Evolutionary conservation across 2,888 invertebrate genomes (phyloP), one percentile per base, ranked within the genome.

Genomic region (Diarsia dahlii): DNA sequence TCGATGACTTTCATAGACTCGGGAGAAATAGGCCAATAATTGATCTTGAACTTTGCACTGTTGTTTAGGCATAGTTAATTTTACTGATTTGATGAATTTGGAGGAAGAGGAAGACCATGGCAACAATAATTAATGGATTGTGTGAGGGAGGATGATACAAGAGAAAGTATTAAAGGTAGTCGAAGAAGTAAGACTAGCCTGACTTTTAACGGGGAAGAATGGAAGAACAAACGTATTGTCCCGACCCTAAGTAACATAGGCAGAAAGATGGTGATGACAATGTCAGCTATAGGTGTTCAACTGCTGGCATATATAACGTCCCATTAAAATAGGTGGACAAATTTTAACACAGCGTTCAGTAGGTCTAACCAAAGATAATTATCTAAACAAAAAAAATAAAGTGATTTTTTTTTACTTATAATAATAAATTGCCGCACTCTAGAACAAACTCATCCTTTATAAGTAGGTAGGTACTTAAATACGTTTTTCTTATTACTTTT

Each of bases 1-100:
- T 88, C 83, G 81, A 69, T 77, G 68, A 83, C 84, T 87, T 88
- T 88, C 81, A 76, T 77, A 74, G 71, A 34, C 71, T 64, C 10
- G 12, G 46, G 50, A 34, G 60, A 78, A 69, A 74, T 75, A 74
- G 71, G 56, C 18, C 66, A 69, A 74, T 58, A 45, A 63, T 15
- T 84, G 76, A 63, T 78, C 85, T 71, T 86, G 86, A 86, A 75
- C 86, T 84, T 85, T 77, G 48, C 56, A 58, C n/a, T 28, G 13
- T 15, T 64, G 48, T 56, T 34, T 50, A 45, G 18, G 39, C 56
- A 5, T 50, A 34, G 34, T 58, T 15, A 62, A 6, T 54, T 58
- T 76, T 48, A 39, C 15, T 48, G 4, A 39, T 62, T 60, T 54
- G 12, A 34, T 52, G 67, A 20, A 6, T n/a, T n/a, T 3, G 28